Conservation (phyloP, 2,888 invertebrate genomes). For the Drosophila testacea region DNA sequence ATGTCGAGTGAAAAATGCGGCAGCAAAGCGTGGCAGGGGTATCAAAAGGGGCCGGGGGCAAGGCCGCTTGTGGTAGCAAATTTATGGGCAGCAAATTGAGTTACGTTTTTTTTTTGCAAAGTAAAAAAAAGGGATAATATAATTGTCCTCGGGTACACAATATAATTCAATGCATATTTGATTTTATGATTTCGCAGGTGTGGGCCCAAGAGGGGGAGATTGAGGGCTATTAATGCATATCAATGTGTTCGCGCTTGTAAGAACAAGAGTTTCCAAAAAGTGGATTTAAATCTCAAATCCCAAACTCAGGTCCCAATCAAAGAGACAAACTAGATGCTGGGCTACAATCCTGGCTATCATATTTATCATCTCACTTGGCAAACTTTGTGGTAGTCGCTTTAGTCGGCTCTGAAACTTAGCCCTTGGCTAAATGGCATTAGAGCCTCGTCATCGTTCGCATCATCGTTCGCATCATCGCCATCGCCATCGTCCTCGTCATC, state of each 20-base stretch:
- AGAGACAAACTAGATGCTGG: conserved; percentile 7
- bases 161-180: conserved; percentile 81
- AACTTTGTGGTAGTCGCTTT: conserved; percentile 13
- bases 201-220: background rate
- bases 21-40: conserved; percentile 35
- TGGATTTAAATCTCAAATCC: conserved; percentile 6
- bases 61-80: conserved; percentile 72
- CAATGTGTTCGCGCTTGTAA: conserved; percentile 17
- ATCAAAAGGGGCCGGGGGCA: background rate
- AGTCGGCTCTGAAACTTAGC: conserved; percentile 31
- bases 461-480: background rate
- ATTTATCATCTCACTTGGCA: conserved; percentile 16
- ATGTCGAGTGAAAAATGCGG: conserved; percentile 69
- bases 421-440: conserved; percentile 63
- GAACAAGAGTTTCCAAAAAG: conserved; percentile 1
- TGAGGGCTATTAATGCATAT: conserved; percentile 53
- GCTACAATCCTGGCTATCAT: conserved; percentile 22
- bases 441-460: conserved; percentile 26
- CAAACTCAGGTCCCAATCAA: conserved; percentile 7
- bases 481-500: background rate
- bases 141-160: conserved; percentile 66
- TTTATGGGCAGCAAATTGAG: conserved; percentile 75
- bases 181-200: conserved; percentile 70
- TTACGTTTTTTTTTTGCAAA: conserved; percentile 55
- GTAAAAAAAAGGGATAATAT: conserved; percentile 68